A percentile compares a stretch with the other conserved stretches of the same genome.
phyloP scores from a whole-genome alignment of 2,113 vertebrate species.

The Pterophyllum scalare region DNA sequence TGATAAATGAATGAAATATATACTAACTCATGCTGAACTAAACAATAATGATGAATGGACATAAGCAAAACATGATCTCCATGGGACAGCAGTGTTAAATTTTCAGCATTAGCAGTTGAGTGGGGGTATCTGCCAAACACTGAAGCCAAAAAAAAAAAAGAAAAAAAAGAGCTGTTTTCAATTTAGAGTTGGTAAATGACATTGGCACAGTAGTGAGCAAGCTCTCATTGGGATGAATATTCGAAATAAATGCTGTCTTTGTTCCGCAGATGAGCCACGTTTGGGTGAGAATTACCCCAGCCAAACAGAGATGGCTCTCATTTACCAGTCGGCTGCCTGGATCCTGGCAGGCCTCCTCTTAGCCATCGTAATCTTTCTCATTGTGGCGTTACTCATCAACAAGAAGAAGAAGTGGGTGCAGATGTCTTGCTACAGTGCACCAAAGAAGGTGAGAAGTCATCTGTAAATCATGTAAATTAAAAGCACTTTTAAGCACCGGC shows the following conservation, averaged over 20 bases:
- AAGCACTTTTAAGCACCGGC: neutral
- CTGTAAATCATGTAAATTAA: neutral
- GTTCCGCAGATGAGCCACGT: slow-evolving; percentile 60
- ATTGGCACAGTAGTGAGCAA: neutral
- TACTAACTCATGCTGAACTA: slow-evolving; percentile 20
- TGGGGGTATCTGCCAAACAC: neutral
- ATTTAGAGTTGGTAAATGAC: slow-evolving; percentile 24
- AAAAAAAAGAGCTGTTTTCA: slow-evolving; percentile 20
- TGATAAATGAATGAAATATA: slow-evolving; percentile 45
- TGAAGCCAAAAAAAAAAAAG: neutral
- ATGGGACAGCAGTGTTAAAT: neutral
- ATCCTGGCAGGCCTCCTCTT: slow-evolving; percentile 83
- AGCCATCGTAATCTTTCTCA: slow-evolving; percentile 81
- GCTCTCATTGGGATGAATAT: neutral
- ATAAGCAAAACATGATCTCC: slow-evolving; percentile 1
- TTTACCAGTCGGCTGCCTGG: slow-evolving; percentile 86
- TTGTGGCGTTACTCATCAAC: slow-evolving; percentile 80
- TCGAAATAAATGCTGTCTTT: neutral
- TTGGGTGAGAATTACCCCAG: slow-evolving; percentile 67
- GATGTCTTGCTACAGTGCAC: slow-evolving; percentile 86
- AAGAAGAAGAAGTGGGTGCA: slow-evolving; percentile 85
- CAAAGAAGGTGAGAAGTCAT: slow-evolving; percentile 81
- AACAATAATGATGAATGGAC: slow-evolving; percentile 23
- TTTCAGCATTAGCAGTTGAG: neutral
- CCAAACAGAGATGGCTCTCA: slow-evolving; percentile 78